phyloP scores from a whole-genome alignment of 2,888 invertebrate species.

The Oscheius sp. region DNA sequence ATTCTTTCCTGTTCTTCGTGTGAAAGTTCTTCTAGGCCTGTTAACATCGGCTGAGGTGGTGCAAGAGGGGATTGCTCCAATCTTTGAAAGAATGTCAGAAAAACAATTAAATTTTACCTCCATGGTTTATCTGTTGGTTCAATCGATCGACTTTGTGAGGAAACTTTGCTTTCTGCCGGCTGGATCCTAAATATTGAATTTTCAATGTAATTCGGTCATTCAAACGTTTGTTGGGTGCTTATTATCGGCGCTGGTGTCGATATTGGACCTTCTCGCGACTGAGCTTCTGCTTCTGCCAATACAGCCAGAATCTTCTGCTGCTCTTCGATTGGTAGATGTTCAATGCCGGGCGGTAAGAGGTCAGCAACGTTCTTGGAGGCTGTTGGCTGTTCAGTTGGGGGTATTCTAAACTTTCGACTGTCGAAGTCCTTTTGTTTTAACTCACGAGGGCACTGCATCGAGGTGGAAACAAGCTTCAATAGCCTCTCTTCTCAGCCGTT shows the following conservation, averaged over 20 bases:
- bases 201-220: background rate
- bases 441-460: slow-evolving; percentile 24
- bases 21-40: slow-evolving; percentile 75
- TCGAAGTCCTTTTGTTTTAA: background rate
- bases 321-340: slow-evolving; percentile 78
- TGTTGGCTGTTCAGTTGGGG: background rate
- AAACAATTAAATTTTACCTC: background rate
- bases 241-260: too few relatives aligned
- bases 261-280: background rate
- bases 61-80: background rate
- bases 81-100: background rate
- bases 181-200: background rate
- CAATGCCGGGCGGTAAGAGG: slow-evolving; percentile 63
- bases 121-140: background rate
- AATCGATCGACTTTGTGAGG: background rate
- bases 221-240: background rate
- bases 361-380: background rate
- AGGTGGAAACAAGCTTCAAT: slow-evolving; percentile 75
- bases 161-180: too few relatives aligned
- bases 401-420: background rate
- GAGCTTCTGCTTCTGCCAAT: slow-evolving; percentile 73
- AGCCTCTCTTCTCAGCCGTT: slow-evolving; percentile 78
- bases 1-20: slow-evolving; percentile 79
- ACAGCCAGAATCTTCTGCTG: slow-evolving; percentile 79
- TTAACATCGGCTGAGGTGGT: slow-evolving; percentile 14